Evolutionary conservation across 1,140 invertebrate genomes (phyloP).

Genomic region (Anoplolepis gracilipes): DNA sequence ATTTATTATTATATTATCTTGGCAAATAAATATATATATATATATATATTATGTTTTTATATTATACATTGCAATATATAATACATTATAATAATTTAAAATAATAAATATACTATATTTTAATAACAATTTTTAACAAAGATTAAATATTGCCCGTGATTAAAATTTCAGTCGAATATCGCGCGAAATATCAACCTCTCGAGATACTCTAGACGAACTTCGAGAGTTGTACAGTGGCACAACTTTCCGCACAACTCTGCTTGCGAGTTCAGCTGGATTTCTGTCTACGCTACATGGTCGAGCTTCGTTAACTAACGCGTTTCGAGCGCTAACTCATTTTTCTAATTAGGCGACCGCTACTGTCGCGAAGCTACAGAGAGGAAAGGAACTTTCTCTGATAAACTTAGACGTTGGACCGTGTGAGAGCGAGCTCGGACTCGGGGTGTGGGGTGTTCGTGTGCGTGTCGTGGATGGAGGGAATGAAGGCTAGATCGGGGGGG

Average conservation of each 20-base stretch:
- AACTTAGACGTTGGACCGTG: conserved; percentile 80
- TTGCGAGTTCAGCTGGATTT: conserved; percentile 69
- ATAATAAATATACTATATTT: too few species aligned
- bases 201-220: background rate
- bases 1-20: too few species aligned
- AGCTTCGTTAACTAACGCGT: conserved; percentile 68
- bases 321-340: conserved; percentile 83
- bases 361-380: conserved; percentile 64
- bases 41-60: too few species aligned
- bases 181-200: conserved; percentile 5
- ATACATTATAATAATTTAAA: too few species aligned
- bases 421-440: conserved; percentile 51
- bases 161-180: conserved; percentile 21
- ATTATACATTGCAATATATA: too few species aligned
- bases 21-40: too few species aligned
- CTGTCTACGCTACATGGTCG: conserved; percentile 54
- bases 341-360: conserved; percentile 82
- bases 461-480: conserved; percentile 53
- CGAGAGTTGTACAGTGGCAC: conserved; percentile 63
- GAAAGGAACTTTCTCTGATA: conserved; percentile 76
- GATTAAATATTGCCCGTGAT: background rate
- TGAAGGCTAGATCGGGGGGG: conserved; percentile 54
- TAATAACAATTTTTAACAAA: too few species aligned
- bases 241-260: conserved; percentile 44
- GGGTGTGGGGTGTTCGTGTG: conserved; percentile 54